Percentiles rank a stretch among this genome's conserved stretches.
phyloP scores from a whole-genome alignment of 2,888 invertebrate genomes.

The Glyphotaelius pellucidus region DNA sequence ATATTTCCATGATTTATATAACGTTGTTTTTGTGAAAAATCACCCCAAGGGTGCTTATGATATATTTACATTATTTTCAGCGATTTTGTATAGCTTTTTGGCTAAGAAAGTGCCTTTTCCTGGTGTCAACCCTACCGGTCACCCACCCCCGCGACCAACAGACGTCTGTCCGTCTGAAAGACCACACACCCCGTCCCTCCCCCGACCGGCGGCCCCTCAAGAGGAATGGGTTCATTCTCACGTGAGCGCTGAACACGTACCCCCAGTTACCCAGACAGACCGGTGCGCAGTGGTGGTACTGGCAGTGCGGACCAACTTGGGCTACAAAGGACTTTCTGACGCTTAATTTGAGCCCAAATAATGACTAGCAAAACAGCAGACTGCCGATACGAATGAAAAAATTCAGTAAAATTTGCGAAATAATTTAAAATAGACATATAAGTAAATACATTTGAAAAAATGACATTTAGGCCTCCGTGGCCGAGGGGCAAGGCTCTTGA shows the following conservation, averaged over 20 bases:
- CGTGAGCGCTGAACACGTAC: slow-evolving; percentile 65
- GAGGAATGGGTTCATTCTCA: slow-evolving; percentile 68
- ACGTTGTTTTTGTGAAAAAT: too few relatives aligned
- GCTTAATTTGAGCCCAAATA: slow-evolving; percentile 29
- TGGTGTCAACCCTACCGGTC: neutral
- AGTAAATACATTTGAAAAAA: too few relatives aligned
- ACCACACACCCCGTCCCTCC: slow-evolving; percentile 59
- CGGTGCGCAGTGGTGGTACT: slow-evolving; percentile 65
- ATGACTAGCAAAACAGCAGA: neutral
- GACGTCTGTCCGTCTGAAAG: slow-evolving; percentile 67
- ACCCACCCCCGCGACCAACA: slow-evolving; percentile 68
- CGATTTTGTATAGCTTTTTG: neutral
- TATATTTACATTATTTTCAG: too few relatives aligned
- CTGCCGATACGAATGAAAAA: neutral
- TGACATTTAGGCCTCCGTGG: too few relatives aligned
- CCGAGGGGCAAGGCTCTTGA: too few relatives aligned
- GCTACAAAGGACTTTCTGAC: slow-evolving; percentile 67
- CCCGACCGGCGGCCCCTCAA: slow-evolving; percentile 51
- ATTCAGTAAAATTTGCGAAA: neutral
- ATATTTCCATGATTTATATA: too few relatives aligned
- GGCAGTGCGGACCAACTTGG: slow-evolving; percentile 68
- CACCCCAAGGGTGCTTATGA: too few relatives aligned
- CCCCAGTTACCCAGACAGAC: slow-evolving; percentile 67
- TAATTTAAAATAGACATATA: neutral
- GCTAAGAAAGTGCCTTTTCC: neutral